Evolutionary conservation across 2,888 invertebrate species (phyloP), one percentile per base, ranked within the genome.

Genomic region (Eristalinus sepulchralis): DNA sequence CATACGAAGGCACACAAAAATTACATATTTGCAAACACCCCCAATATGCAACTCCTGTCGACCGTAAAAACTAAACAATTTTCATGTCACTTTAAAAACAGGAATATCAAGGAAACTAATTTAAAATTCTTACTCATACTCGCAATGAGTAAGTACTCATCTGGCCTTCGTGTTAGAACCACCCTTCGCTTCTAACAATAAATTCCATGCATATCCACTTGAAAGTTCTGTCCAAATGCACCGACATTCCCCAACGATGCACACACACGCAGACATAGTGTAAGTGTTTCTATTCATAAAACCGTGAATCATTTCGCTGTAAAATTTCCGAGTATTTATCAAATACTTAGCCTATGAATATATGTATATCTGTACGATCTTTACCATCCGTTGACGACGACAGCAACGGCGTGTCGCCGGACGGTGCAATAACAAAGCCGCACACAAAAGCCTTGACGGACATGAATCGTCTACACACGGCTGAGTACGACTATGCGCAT

Each of bases 241-340:
- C 57, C 57, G 11, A n/a, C 24, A 20, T 36, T 68, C 70, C 6
- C 57, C 11, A 8, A 24, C 34, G 31, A 17, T 47, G 33, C 17
- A 31, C 55, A 57, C 33, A 33, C 22, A 59, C n/a, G 4, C 55
- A 13, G 27, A 27, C 27, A 27, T 5, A 5, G 24, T 57, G 24
- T 22, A 4, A 24, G 0, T 57, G 11, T 59, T 73, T 64, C 73
- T 70, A 75, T 77, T 83, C 79, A 79, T 79, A 75, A 70, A 53
- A 47, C 62, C 70, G 60, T 83, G 79, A 79, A 75, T 79, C 83
- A 83, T 10, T 66, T 47, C 24, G 66, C 17, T 33, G 66, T 64
- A 9, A 75, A 75, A 75, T 55, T 83, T 39, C 75, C 60, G 53
- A 79, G 76, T 53, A 82, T 71, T 73, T 53, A 82, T 70, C 64